Conservation (phyloP, 2,888 invertebrate species). For the Dioctria linearis region DNA sequence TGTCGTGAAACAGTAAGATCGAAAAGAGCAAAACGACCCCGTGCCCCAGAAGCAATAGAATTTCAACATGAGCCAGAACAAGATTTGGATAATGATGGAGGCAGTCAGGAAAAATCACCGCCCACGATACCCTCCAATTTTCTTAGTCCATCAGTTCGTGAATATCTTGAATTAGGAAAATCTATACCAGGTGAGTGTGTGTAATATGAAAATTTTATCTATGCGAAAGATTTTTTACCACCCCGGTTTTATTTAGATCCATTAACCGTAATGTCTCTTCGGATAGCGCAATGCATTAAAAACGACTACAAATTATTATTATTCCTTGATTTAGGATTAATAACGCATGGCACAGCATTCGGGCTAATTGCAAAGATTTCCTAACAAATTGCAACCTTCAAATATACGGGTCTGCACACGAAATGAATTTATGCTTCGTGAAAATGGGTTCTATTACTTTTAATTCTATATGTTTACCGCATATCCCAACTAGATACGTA, state of each 20-base stretch:
- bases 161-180: constrained; percentile 89
- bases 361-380: constrained; percentile 37
- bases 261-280: constrained; percentile 27
- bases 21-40: constrained; percentile 76
- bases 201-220: neutral
- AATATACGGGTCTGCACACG: constrained; percentile 37
- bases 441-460: constrained; percentile 68
- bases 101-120: constrained; percentile 68
- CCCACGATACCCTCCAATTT: constrained; percentile 81
- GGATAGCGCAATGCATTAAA: constrained; percentile 26
- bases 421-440: constrained; percentile 61
- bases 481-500: constrained; percentile 18
- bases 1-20: constrained; percentile 75
- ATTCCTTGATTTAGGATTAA: constrained; percentile 34
- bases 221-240: too few relatives aligned
- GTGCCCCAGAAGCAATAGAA: constrained; percentile 73
- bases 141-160: constrained; percentile 87
- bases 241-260: too few relatives aligned
- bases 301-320: neutral
- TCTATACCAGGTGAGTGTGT: constrained; percentile 85
- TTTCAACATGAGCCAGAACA: constrained; percentile 72
- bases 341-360: constrained; percentile 2
- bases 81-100: constrained; percentile 69
- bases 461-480: constrained; percentile 56
- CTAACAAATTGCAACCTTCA: constrained; percentile 41